A percentile compares a stretch with the other conserved stretches of the same genome.
These are phyloP conservation scores for Periplaneta americana DNA, from an alignment of 1,140 invertebrate species.

Conservation along the genomic window DNA sequence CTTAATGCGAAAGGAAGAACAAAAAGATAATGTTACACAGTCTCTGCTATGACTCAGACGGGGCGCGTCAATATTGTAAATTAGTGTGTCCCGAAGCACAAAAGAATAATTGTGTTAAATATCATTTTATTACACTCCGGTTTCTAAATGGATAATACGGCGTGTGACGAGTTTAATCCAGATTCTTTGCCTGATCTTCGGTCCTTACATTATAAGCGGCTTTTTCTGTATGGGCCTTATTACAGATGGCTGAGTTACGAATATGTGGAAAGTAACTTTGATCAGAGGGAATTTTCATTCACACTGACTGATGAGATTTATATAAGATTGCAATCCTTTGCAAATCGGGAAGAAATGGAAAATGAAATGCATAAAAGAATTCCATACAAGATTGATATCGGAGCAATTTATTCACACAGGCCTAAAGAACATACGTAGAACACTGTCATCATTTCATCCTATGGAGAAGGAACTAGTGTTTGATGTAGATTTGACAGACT, in stretches of 20 bases:
- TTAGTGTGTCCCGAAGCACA: no score
- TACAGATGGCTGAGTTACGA: conserved; percentile 87
- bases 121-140: no score
- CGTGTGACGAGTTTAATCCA: no score
- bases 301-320: conserved; percentile 92
- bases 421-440: conserved; percentile 53
- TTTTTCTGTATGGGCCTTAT: conserved; percentile 83
- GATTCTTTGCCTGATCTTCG: conserved; percentile 56
- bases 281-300: conserved; percentile 91
- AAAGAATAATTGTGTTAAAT: no score
- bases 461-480: conserved; percentile 90
- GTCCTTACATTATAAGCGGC: conserved; percentile 79
- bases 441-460: conserved; percentile 39
- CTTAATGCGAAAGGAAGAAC: no score
- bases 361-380: conserved; percentile 70
- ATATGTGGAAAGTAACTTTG: conserved; percentile 61
- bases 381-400: conserved; percentile 95
- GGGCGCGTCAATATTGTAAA: no score
- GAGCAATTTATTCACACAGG: conserved; percentile 77
- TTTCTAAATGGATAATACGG: no score
- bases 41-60: no score
- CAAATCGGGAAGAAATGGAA: conserved; percentile 71
- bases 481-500: conserved; percentile 99
- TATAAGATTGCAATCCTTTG: conserved; percentile 85
- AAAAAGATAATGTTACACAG: no score